Conservation (phyloP, 2,888 invertebrate genomes). For the Tyria jacobaeae region DNA sequence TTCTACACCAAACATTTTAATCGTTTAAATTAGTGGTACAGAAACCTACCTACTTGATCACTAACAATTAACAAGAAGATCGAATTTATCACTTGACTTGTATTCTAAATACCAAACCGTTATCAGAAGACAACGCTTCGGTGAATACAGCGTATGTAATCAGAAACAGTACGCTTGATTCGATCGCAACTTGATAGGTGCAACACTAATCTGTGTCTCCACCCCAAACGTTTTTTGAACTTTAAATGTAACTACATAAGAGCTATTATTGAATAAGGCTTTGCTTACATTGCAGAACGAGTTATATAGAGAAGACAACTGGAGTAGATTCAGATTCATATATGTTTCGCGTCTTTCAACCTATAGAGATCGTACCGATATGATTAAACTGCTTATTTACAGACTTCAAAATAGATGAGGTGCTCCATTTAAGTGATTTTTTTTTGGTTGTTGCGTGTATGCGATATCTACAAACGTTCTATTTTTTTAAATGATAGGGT, state of each 20-base stretch:
- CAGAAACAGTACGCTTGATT: slow-evolving; percentile 59
- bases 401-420: too few species aligned
- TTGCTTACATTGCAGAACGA: slow-evolving; percentile 59
- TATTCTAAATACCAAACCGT: slow-evolving; percentile 1
- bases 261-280: slow-evolving; percentile 33
- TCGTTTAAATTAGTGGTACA: too few species aligned
- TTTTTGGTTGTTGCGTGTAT: too few species aligned
- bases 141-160: slow-evolving; percentile 66
- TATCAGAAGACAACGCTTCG: slow-evolving; percentile 51
- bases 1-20: too few species aligned
- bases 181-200: slow-evolving; percentile 58
- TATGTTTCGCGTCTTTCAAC: slow-evolving; percentile 61
- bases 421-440: too few species aligned
- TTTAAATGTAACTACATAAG: slow-evolving; percentile 24
- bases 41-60: neutral
- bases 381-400: neutral
- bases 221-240: slow-evolving; percentile 57
- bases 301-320: slow-evolving; percentile 63
- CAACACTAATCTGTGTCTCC: slow-evolving; percentile 68
- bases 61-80: neutral
- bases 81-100: neutral
- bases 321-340: slow-evolving; percentile 66
- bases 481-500: too few species aligned
- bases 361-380: slow-evolving; percentile 27
- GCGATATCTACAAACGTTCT: too few species aligned